phyloP scores from a whole-genome alignment of 2,113 vertebrate species.

The Hirundichthys speculiger region DNA sequence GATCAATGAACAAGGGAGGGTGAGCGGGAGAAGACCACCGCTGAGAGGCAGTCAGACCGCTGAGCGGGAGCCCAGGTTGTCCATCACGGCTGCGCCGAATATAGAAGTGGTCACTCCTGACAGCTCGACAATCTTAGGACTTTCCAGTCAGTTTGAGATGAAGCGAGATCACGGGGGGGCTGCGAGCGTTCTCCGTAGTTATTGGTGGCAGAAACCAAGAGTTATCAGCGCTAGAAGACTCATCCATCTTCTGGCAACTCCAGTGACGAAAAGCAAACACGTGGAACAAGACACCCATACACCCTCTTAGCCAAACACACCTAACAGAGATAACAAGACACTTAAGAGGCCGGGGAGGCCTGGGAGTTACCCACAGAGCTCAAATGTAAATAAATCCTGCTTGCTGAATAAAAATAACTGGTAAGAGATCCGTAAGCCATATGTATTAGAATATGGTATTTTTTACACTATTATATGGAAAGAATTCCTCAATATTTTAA shows the following conservation, averaged over 20 bases:
- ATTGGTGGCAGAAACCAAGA: slow-evolving; percentile 55
- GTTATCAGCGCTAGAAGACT: slow-evolving; percentile 65
- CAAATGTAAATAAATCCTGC: slow-evolving; percentile 62
- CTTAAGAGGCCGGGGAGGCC: slow-evolving; percentile 56
- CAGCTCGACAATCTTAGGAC: slow-evolving; percentile 54
- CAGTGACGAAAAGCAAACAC: slow-evolving; percentile 78
- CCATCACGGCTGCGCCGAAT: slow-evolving; percentile 58
- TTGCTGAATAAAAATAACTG: too few relatives aligned
- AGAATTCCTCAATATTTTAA: too few relatives aligned
- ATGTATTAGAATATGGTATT: not conserved
- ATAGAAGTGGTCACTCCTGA: slow-evolving; percentile 66
- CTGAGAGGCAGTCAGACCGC: slow-evolving; percentile 11
- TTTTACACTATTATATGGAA: too few relatives aligned
- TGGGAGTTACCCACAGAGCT: slow-evolving; percentile 40
- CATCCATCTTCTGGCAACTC: slow-evolving; percentile 79
- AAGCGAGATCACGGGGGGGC: slow-evolving; percentile 55
- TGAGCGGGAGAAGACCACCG: too few relatives aligned
- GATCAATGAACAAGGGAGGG: slow-evolving; percentile 38
- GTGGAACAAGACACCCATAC: slow-evolving; percentile 74
- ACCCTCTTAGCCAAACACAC: slow-evolving; percentile 63
- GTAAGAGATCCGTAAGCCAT: slow-evolving; percentile 5
- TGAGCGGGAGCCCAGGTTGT: slow-evolving; percentile 39
- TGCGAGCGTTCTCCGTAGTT: slow-evolving; percentile 31
- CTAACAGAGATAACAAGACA: slow-evolving; percentile 71
- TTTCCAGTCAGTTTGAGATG: slow-evolving; percentile 71